These are phyloP conservation scores for Drosophila eohydei DNA, from an alignment of 2,888 invertebrate genomes.

Conservation along the genomic window DNA sequence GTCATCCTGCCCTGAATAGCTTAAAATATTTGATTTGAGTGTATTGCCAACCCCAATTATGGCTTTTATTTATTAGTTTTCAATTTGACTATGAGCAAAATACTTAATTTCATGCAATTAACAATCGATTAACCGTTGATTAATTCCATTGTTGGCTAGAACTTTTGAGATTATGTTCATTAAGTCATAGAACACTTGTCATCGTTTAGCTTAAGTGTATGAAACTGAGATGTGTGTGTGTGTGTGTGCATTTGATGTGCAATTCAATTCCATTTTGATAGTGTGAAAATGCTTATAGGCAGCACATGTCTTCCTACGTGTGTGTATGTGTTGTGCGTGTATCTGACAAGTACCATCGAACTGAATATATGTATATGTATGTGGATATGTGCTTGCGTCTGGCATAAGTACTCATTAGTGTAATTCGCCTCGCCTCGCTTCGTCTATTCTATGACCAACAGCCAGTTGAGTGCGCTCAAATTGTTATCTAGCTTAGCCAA, in stretches of 20 bases:
- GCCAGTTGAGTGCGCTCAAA: constrained; percentile 39
- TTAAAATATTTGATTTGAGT: background rate
- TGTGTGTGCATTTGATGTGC: constrained; percentile 14
- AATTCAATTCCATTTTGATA: constrained; percentile 33
- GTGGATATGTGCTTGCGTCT: constrained; percentile 20
- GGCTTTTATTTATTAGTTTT: background rate
- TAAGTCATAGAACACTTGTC: constrained; percentile 69
- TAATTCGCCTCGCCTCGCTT: constrained; percentile 44
- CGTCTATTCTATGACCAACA: constrained; percentile 22
- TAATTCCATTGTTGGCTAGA: constrained; percentile 43
- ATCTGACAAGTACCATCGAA: constrained; percentile 49
- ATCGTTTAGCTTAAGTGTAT: constrained; percentile 34
- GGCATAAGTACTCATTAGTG: constrained; percentile 52
- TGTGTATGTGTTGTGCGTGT: constrained; percentile 42
- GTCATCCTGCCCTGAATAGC: too few species aligned
- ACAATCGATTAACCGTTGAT: constrained; percentile 28
- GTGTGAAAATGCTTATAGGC: constrained; percentile 30
- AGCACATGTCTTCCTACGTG: constrained; percentile 6
- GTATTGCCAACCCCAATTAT: background rate
- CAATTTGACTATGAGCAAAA: background rate
- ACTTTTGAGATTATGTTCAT: constrained; percentile 48
- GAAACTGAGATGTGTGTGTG: constrained; percentile 5
- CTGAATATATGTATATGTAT: constrained; percentile 41
- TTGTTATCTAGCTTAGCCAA: constrained; percentile 38
- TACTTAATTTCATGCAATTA: constrained; percentile 4